Evolutionary conservation across 2,888 invertebrate species (phyloP).

Genomic region (Brachylomia viminalis): DNA sequence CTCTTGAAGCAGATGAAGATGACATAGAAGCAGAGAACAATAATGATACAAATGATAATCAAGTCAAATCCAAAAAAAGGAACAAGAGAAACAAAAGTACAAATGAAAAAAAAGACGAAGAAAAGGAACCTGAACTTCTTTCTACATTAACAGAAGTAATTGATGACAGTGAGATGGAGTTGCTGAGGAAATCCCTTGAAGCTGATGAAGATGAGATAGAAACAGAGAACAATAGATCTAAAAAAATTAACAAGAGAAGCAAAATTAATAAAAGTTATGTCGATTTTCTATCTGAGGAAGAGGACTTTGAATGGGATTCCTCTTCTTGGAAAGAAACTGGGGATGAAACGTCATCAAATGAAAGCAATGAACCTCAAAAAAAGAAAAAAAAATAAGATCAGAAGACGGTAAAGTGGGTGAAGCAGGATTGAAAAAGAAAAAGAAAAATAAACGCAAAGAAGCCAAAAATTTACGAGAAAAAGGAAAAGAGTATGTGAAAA

Average conservation of each 20-base stretch:
- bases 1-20: constrained; percentile 16
- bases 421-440: constrained; percentile 18
- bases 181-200: too few relatives aligned
- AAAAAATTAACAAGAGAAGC: too few relatives aligned
- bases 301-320: constrained; percentile 28
- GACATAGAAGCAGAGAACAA: constrained; percentile 14
- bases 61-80: constrained; percentile 2
- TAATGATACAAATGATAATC: constrained; percentile 3
- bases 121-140: too few relatives aligned
- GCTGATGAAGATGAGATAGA: too few relatives aligned
- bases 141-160: too few relatives aligned
- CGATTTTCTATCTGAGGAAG: constrained; percentile 40
- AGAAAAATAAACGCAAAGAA: constrained; percentile 21
- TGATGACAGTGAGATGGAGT: too few relatives aligned
- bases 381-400: constrained; percentile 1
- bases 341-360: constrained; percentile 1
- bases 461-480: constrained; percentile 5
- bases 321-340: constrained; percentile 7
- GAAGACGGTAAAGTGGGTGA: constrained; percentile 14
- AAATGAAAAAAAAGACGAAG: too few relatives aligned
- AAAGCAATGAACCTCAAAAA: constrained; percentile 7
- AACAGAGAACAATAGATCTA: too few relatives aligned
- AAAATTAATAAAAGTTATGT: constrained; percentile 38
- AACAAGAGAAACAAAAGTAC: too few relatives aligned
- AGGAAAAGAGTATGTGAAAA: constrained; percentile 22